Evolutionary conservation across 1,140 invertebrate species (phyloP).

Genomic region (Zaprionus capensis): DNA sequence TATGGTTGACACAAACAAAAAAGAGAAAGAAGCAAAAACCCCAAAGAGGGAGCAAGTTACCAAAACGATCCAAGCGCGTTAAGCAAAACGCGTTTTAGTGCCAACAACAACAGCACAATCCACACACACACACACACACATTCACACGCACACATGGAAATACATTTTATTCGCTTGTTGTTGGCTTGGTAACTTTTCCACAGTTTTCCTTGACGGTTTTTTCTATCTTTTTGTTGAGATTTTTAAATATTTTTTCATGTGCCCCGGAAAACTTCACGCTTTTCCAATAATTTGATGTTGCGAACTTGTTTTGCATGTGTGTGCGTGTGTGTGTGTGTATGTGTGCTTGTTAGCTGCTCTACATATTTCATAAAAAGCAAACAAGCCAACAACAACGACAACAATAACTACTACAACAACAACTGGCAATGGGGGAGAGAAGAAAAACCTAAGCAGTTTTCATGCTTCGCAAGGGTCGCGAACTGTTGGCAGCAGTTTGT

Average conservation of each 20-base stretch:
- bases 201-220: constrained; percentile 50
- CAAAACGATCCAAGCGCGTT: constrained; percentile 68
- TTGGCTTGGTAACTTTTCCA: constrained; percentile 69
- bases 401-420: constrained; percentile 40
- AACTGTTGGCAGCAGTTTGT: constrained; percentile 73
- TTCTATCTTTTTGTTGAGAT: constrained; percentile 46
- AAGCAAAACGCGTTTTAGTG: constrained; percentile 76
- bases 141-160: constrained; percentile 43
- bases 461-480: constrained; percentile 59
- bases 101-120: constrained; percentile 33
- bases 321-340: constrained; percentile 30
- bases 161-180: constrained; percentile 78
- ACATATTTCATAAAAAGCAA: constrained; percentile 74
- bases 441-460: constrained; percentile 70
- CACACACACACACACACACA: constrained; percentile 22
- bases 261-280: constrained; percentile 68
- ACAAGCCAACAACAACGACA: constrained; percentile 50
- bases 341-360: constrained; percentile 66
- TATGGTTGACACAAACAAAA: constrained; percentile 73
- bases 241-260: constrained; percentile 65
- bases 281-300: constrained; percentile 82
- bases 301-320: constrained; percentile 75
- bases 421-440: constrained; percentile 15
- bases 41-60: constrained; percentile 28
- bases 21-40: constrained; percentile 29